Evolutionary conservation across 2,113 vertebrate species (phyloP).

Genomic region (Cromileptes altivelis): DNA sequence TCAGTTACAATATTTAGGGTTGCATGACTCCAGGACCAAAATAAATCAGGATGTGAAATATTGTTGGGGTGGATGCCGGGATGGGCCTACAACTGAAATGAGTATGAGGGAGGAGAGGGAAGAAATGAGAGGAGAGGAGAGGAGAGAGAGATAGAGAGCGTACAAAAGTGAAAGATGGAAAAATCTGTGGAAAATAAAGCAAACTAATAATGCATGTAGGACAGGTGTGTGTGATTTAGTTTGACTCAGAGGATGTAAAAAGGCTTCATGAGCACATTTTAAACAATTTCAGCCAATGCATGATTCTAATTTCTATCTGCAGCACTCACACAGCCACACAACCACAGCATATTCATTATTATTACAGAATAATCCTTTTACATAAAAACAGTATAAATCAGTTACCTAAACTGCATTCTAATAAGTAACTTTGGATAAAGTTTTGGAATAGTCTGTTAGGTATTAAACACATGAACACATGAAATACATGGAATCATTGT

Average conservation of each 20-base stretch:
- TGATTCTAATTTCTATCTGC: slow-evolving; percentile 26
- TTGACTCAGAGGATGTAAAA: neutral
- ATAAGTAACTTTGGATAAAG: neutral
- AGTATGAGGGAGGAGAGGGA: slow-evolving; percentile 8
- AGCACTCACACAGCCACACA: slow-evolving; percentile 9
- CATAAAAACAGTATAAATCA: neutral
- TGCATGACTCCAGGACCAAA: slow-evolving; percentile 85
- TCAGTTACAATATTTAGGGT: slow-evolving; percentile 89
- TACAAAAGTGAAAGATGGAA: slow-evolving; percentile 6
- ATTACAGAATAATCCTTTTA: neutral
- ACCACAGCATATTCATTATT: slow-evolving; percentile 21
- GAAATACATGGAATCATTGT: neutral
- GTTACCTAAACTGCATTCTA: neutral
- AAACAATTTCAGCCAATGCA: slow-evolving; percentile 42
- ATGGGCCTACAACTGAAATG: slow-evolving; percentile 54
- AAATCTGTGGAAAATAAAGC: neutral
- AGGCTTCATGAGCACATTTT: neutral
- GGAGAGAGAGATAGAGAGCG: neutral
- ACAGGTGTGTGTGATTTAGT: neutral
- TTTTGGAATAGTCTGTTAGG: neutral
- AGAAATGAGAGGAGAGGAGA: slow-evolving; percentile 13
- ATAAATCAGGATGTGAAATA: slow-evolving; percentile 85
- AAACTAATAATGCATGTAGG: neutral
- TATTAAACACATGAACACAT: neutral
- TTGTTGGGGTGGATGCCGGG: slow-evolving; percentile 67